Base-by-base conservation (phyloP, 2,113 vertebrate species). In the Bostrychus sinensis region DNA sequence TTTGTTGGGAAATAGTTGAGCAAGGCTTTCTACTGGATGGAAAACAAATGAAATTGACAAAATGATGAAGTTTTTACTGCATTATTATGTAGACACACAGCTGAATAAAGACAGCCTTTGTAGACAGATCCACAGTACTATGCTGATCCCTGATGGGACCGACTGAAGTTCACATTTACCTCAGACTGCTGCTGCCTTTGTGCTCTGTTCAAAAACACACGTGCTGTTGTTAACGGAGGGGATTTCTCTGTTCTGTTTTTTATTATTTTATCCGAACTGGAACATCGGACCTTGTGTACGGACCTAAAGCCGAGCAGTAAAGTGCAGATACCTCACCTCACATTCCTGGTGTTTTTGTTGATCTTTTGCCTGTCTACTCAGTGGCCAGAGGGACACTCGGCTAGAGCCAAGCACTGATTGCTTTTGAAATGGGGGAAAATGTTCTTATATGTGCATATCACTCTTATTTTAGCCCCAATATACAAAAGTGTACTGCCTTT, bases 401-500 rank as follows among this genome's bases (percentile, higher is more conserved):
- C 19, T 43, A 70, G 67, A 86, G 75, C 85, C 72, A 82, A 89
- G 88, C 90, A 90, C 89, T 89, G 90, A 91, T 83, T 86, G 87
- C 76, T 86, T 82, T 74, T 83, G 69, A 82, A 71, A 73, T 72
- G 76, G 48, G 66, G 56, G 19, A 71, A 69, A 63, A 67, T 64
- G 39, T 81, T 81, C 32, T 80, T 70, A 60, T 70, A 51, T 83
- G 78, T 86, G 84, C 88, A 89, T 87, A 87, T 90, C 80, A 83
- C 58, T 82, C 74, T 87, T 84, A 84, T 88, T 83, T 86, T 85
- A 86, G 58, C 78, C 74, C 81, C 66, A 56, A 63, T 88, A 70
- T 81, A 48, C 45, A 48, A 48, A 84, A 69, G 61, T 86, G 77
- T 88, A 85, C 78, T 86, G 87, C 75, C 70, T 83, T 88, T 86